Evolutionary conservation across 2,113 vertebrate species (phyloP).

Genomic region (Elephas maximus): DNA sequence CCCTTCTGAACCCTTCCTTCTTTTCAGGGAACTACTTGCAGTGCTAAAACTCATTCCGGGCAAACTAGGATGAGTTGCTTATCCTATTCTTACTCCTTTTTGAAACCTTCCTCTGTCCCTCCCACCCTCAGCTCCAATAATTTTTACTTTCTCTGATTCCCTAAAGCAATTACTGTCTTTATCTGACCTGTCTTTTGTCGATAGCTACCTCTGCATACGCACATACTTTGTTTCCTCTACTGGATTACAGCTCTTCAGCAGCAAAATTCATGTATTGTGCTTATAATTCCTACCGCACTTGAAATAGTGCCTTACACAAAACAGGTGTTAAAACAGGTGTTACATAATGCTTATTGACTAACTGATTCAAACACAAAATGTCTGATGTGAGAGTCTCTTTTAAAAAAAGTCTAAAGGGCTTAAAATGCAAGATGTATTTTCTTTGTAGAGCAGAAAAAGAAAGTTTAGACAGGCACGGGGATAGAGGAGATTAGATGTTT

Average conservation of each 20-base stretch:
- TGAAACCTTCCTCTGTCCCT: background rate
- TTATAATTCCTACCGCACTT: background rate
- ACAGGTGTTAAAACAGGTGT: background rate
- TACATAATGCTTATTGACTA: conserved; percentile 29
- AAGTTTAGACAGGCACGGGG: background rate
- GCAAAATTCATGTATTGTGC: background rate
- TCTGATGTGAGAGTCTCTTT: background rate
- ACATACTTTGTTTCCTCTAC: background rate
- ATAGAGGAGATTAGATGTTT: background rate
- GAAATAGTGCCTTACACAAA: background rate
- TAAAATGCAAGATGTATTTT: background rate
- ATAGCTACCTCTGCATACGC: background rate
- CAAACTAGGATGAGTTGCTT: background rate
- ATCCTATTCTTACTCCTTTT: background rate
- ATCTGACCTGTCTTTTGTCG: background rate
- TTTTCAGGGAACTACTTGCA: too few relatives aligned
- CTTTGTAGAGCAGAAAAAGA: background rate
- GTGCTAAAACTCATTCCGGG: background rate
- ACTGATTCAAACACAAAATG: conserved; percentile 13
- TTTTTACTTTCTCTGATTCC: background rate
- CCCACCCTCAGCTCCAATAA: background rate
- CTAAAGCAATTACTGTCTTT: background rate
- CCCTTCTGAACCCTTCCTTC: too few relatives aligned
- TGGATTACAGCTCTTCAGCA: background rate
- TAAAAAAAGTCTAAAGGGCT: background rate